Conservation (phyloP, 2,113 vertebrate species). For the human region GRCh38 chr5:179572501-179573000, state of each 20-base stretch:
- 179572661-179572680: slow-evolving; percentile 94
- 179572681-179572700: slow-evolving; percentile 92
- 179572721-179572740: slow-evolving; percentile 91
- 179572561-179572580: slow-evolving; percentile 94
- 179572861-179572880: neutral
- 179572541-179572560: slow-evolving; percentile 92
- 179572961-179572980: neutral
- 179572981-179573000: neutral
- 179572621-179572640: slow-evolving; percentile 83
- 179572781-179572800: too few relatives aligned
- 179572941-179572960: neutral
- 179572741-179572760: neutral
- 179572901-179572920: too few relatives aligned
- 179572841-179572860: neutral
- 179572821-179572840: neutral
- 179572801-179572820: too few relatives aligned
- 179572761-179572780: too few relatives aligned
- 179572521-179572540: slow-evolving; percentile 92
- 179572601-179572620: slow-evolving; percentile 92
- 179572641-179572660: slow-evolving; percentile 88
- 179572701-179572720: slow-evolving; percentile 89
- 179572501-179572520: slow-evolving; percentile 91
- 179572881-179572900: too few relatives aligned
- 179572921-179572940: neutral
- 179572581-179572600: slow-evolving; percentile 93